These are phyloP conservation scores for Leiothrix lutea DNA, from an alignment of 2,113 vertebrate genomes.

Conservation along the genomic window DNA sequence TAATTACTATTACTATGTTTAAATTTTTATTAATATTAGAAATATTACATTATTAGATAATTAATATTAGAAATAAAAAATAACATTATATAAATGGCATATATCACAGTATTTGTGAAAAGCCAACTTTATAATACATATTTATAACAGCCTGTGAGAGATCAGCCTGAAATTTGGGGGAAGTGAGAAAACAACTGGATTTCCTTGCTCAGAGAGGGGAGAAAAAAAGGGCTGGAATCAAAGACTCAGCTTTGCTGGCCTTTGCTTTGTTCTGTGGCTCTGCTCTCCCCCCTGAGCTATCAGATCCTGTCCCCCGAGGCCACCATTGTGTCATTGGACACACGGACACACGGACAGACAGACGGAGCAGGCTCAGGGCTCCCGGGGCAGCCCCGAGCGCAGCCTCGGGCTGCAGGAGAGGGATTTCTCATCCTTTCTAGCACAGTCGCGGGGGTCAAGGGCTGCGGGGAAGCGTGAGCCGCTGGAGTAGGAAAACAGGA, in stretches of 20 bases:
- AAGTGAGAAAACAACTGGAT: background rate
- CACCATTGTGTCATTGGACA: background rate
- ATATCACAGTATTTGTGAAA: too few species aligned
- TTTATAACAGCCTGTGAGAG: background rate
- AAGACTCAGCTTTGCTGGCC: background rate
- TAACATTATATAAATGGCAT: too few species aligned
- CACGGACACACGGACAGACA: background rate
- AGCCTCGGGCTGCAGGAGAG: background rate
- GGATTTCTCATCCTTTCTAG: background rate
- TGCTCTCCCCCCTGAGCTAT: background rate
- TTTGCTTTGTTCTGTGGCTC: slow-evolving; percentile 12
- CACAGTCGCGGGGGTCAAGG: background rate
- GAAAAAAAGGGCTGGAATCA: background rate
- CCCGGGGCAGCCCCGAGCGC: background rate
- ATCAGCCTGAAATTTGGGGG: fast-evolving
- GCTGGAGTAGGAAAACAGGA: slow-evolving; percentile 38
- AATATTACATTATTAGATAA: too few species aligned
- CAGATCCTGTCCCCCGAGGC: background rate
- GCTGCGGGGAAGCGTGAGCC: background rate
- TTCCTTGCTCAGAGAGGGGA: background rate
- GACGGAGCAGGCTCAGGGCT: background rate
- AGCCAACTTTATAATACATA: too few species aligned
- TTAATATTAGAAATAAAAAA: too few species aligned
- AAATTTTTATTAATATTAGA: too few species aligned
- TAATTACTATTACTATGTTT: too few species aligned